A percentile compares a stretch with the other conserved stretches of the same genome.
phyloP scores from a whole-genome alignment of 2,888 invertebrate genomes.

The Cheilosia grossa region DNA sequence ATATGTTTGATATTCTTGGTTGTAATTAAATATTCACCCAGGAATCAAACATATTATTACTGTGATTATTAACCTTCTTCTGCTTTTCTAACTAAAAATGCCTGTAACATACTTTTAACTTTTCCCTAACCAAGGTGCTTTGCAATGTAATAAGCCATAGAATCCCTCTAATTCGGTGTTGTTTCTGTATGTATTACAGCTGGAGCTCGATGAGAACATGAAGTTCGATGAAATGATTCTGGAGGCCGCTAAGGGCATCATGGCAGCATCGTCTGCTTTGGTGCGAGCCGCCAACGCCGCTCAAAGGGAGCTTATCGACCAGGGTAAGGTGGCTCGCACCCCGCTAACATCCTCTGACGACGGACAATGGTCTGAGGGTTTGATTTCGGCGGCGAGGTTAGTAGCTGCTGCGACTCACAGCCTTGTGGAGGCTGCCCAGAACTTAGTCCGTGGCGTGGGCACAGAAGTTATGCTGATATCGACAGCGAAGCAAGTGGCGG shows the following conservation, averaged over 20 bases:
- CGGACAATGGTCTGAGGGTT: constrained; percentile 99
- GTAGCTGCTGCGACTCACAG: constrained; percentile 99
- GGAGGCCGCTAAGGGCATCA: constrained; percentile 98
- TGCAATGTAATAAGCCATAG: not conserved
- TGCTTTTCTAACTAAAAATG: constrained; percentile 73
- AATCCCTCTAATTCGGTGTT: constrained; percentile 12
- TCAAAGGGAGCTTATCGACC: constrained; percentile 96
- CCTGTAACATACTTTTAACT: constrained; percentile 26
- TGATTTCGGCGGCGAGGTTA: constrained; percentile 96
- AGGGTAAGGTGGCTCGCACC: constrained; percentile 93
- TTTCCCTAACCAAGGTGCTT: constrained; percentile 28
- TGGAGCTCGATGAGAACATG: constrained; percentile 90
- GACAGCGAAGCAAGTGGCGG: constrained; percentile 97
- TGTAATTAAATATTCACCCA: constrained; percentile 94
- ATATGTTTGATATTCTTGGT: constrained; percentile 99
- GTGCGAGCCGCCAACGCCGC: constrained; percentile 98
- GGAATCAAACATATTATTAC: constrained; percentile 99
- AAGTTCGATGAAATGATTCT: constrained; percentile 99
- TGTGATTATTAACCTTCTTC: constrained; percentile 84
- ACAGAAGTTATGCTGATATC: constrained; percentile 98
- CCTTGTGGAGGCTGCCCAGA: constrained; percentile 98
- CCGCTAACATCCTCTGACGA: constrained; percentile 95
- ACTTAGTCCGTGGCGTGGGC: constrained; percentile 95
- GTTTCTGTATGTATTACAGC: constrained; percentile 76
- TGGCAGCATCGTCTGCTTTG: constrained; percentile 97